Evolutionary conservation across 2,113 vertebrate genomes (phyloP), one percentile per base, ranked within the genome.

Genomic region (Falco punctatus): DNA sequence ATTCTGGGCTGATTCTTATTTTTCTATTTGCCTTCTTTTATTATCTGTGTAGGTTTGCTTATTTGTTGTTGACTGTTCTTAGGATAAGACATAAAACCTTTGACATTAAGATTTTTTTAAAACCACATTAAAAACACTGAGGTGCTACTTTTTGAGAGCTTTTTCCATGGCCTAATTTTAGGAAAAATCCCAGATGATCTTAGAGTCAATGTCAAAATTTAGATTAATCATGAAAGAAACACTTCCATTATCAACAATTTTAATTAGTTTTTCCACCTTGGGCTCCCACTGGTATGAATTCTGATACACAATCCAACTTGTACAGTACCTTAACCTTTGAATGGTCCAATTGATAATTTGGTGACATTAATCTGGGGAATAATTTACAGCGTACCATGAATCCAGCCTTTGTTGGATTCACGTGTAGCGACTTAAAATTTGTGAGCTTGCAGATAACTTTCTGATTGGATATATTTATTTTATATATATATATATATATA

Each of bases 191-290:
- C 94, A 87, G 38, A 57, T 92, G 88, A 66, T 81, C 33, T 72
- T 72, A 32, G 90, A 97, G 66, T 94, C 94, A 95, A 80, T 94
- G 81, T 95, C 81, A 95, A 91, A 91, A 88, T 95, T 91, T 44
- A 80, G 24, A 90, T 88, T 82, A 90, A 83, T 90, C 13, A 24
- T 51, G 42, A 85, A 81, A 69, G 44, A 89, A 92, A 46, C 24
- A 18, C 26, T 89, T 91, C 49, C 28, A 65, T 91, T 92, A 66
- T 81, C 52, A 87, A 62, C 40, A 32, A 35, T 86, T 75, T 73
- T 96, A 95, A 95, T 92, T 90, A 78, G 62, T 28, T 94, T 92
- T 92, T 61, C 69, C 42, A 44, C 49, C 38, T 70, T 4, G 8
- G 28, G n/a, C 27, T 92, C 81, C 77, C 30, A 2, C 51, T 74